phyloP scores from a whole-genome alignment of 2,888 invertebrate genomes.

The Aplocera efformata region DNA sequence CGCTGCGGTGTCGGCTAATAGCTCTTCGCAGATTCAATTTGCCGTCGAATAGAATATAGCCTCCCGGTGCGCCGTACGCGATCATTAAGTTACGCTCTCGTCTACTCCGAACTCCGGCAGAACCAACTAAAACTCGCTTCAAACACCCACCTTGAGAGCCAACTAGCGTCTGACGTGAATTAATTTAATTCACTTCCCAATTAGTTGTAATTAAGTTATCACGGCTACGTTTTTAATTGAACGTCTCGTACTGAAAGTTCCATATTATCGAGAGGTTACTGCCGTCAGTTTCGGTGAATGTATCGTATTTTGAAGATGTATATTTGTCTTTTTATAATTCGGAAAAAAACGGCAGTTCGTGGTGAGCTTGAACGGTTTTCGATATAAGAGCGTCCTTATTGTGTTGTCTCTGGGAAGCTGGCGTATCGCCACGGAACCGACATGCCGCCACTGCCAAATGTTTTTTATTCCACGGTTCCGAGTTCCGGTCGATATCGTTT shows the following conservation, averaged over 20 bases:
- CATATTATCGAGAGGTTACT: background rate
- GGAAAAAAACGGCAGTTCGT: too few relatives aligned
- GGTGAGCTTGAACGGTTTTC: slow-evolving; percentile 67
- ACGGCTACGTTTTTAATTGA: slow-evolving; percentile 27
- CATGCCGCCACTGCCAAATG: slow-evolving; percentile 52
- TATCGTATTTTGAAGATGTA: too few relatives aligned
- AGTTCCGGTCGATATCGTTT: slow-evolving; percentile 63
- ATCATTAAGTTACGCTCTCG: slow-evolving; percentile 71
- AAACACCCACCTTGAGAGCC: slow-evolving; percentile 46
- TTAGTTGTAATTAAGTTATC: slow-evolving; percentile 33
- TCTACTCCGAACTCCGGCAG: slow-evolving; percentile 39
- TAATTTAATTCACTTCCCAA: slow-evolving; percentile 37
- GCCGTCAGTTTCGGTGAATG: too few relatives aligned
- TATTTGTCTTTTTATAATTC: too few relatives aligned
- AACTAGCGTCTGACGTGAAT: slow-evolving; percentile 41
- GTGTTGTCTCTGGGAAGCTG: slow-evolving; percentile 65
- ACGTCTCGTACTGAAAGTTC: slow-evolving; percentile 9
- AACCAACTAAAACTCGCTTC: slow-evolving; percentile 50
- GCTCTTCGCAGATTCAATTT: slow-evolving; percentile 77
- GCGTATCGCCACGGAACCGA: slow-evolving; percentile 58
- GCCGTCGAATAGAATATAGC: slow-evolving; percentile 69
- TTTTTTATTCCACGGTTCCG: slow-evolving; percentile 51
- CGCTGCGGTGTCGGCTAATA: slow-evolving; percentile 72
- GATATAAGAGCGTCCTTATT: slow-evolving; percentile 67
- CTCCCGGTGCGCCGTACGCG: slow-evolving; percentile 64